phyloP scores from a whole-genome alignment of 2,113 vertebrate genomes.

The Acrocephalus arundinaceus region DNA sequence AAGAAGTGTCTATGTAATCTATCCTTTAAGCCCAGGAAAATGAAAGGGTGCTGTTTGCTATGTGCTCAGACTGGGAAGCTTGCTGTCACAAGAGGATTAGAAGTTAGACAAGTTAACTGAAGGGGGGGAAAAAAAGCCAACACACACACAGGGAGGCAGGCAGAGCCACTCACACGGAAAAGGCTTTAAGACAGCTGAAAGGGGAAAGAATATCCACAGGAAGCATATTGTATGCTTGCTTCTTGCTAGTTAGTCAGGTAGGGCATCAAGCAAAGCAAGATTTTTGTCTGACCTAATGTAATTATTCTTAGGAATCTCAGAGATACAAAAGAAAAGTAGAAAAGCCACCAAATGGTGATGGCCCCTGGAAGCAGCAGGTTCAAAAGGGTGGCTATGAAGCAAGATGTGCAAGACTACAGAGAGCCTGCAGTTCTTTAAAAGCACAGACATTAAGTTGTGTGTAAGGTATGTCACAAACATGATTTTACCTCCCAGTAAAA shows the following conservation, averaged over 20 bases:
- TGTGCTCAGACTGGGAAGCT: neutral
- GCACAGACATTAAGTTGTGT: neutral
- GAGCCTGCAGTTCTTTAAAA: neutral
- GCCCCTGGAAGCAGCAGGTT: neutral
- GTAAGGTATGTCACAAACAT: neutral
- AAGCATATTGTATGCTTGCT: neutral
- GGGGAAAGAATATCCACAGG: neutral
- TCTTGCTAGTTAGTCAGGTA: neutral
- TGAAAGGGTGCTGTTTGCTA: neutral
- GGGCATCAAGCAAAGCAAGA: neutral
- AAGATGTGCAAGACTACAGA: neutral
- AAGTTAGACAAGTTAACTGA: neutral
- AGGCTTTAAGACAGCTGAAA: neutral
- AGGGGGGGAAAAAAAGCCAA: neutral
- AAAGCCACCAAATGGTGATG: neutral
- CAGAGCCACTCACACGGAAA: neutral
- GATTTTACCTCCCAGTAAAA: slow-evolving; percentile 6
- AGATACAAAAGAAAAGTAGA: neutral
- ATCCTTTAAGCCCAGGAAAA: neutral
- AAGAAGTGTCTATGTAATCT: neutral
- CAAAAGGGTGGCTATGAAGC: neutral
- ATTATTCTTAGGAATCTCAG: neutral
- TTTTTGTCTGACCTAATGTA: neutral
- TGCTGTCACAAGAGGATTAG: neutral
- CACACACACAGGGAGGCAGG: neutral